A percentile compares a stretch with the other conserved stretches of the same genome.
These are phyloP conservation scores for Narcine bancroftii DNA, from an alignment of 2,113 vertebrate species.

Conservation along the genomic window DNA sequence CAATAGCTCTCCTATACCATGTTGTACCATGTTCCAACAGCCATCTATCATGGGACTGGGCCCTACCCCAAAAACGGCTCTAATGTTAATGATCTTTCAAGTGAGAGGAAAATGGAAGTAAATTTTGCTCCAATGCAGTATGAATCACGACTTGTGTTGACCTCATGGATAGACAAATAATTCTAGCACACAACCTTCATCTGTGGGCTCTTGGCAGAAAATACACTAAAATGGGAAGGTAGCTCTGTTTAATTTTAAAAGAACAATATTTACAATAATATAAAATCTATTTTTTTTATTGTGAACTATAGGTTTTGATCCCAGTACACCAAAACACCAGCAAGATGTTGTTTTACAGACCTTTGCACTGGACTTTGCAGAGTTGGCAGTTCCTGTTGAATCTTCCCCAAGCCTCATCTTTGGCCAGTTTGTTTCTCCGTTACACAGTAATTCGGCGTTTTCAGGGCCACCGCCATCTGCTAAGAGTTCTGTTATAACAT, in stretches of 20 bases:
- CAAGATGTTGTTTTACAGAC: conserved; percentile 81
- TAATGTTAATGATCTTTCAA: not conserved
- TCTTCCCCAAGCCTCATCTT: conserved; percentile 56
- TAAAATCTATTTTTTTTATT: not conserved
- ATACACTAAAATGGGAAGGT: not conserved
- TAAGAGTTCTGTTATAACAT: conserved; percentile 63
- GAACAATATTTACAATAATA: not conserved
- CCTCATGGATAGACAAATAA: not conserved
- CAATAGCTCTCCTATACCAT: not conserved
- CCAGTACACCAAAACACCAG: conserved; percentile 56
- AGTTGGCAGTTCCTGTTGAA: conserved; percentile 60
- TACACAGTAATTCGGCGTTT: conserved; percentile 49
- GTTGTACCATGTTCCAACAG: not conserved
- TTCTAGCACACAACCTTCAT: not conserved
- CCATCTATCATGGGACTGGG: not conserved
- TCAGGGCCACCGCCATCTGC: conserved; percentile 60
- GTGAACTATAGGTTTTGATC: conserved; percentile 39
- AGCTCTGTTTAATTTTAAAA: not conserved
- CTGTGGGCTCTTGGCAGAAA: not conserved
- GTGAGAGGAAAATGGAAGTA: not conserved
- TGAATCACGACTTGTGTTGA: not conserved
- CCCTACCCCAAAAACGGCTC: not conserved
- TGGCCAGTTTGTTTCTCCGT: conserved; percentile 50
- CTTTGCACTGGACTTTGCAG: conserved; percentile 57
- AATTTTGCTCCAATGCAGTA: not conserved